Evolutionary conservation across 2,888 invertebrate species (phyloP), one percentile per base, ranked within the genome.

Genomic region (Electrophaes corylata): DNA sequence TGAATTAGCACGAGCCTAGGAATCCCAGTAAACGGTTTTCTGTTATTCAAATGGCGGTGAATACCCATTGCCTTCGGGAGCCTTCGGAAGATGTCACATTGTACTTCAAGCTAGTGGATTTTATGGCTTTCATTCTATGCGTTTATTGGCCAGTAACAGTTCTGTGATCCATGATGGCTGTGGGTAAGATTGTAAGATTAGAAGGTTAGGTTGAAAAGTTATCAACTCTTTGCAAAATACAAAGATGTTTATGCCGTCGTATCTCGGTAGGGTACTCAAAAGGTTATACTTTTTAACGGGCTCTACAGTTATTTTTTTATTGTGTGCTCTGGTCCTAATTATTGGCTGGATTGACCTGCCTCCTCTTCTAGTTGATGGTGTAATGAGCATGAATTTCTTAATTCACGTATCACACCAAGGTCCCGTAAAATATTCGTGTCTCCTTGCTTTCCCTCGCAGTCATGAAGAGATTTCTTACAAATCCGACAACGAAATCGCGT

Each of bases 21-120:
- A 55, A 55, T 60, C 48, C 51, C 23, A 23, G 37, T 47, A 55
- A 56, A 60, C 60, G 55, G 60, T 56, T 60, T 43, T 43, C 60
- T 55, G 50, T 48, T 55, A 60, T 55, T 60, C 50, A 55, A 60
- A 60, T 47, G 47, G 54, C 39, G 29, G 2, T 16, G 37, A 59
- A 59, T 59, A 39, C 40, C 37, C 35, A 23, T 14, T 39, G 41
- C 29, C 39, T 39, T 39, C 35, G 29, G 39, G 16, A 44, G 31
- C 51, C 50, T 40, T 51, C 59, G 31, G 55, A 55, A 60, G 55
- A 60, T 44, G 60, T 56, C 55, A 51, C 60, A 55, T 60, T 56
- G 55, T 60, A 51, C 50, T 48, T 60, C 55, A 56, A 50, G 26
- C 23, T 39, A 2, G 20, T 20, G 26, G 23, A n/a, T 3, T 47